Percentiles rank a stretch among this genome's conserved stretches.
Evolutionary conservation across 2,113 vertebrate species (phyloP).

Genomic region (Nipponia nippon): DNA sequence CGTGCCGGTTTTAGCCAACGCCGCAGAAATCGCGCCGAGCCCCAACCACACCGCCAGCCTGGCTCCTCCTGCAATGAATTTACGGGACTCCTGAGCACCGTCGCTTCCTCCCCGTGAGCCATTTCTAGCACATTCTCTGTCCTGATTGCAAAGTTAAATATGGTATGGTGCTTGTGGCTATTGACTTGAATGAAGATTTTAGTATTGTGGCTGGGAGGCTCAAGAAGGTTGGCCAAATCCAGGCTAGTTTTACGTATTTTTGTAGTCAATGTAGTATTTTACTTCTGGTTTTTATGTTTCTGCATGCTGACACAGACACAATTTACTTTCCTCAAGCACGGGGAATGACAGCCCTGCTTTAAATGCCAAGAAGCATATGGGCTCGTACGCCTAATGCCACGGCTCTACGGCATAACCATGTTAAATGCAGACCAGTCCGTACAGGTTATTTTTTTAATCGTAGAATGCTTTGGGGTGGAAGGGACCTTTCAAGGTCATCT

Average conservation of each 20-base stretch:
- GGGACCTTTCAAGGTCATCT: too few species aligned
- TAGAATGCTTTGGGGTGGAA: too few species aligned
- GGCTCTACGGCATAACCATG: not conserved
- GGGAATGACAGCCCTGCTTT: not conserved
- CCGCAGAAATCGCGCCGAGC: not conserved
- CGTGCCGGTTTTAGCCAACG: rapidly evolving
- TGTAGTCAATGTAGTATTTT: not conserved
- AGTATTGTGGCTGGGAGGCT: not conserved
- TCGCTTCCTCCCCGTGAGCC: not conserved
- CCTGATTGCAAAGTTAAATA: not conserved
- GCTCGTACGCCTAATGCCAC: not conserved
- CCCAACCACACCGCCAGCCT: not conserved
- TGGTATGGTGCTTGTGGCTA: not conserved
- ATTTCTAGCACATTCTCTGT: not conserved
- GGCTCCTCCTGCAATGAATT: not conserved
- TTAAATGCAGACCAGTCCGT: not conserved
- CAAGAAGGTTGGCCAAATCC: not conserved
- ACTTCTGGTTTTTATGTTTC: not conserved
- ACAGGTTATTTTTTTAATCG: too few species aligned
- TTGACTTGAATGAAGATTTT: not conserved
- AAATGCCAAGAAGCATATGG: not conserved
- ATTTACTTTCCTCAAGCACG: not conserved
- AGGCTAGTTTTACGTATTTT: not conserved
- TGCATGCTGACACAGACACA: not conserved
- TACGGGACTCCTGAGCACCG: not conserved